These are phyloP conservation scores for Heteropelma amictum DNA, from an alignment of 2,888 invertebrate species.

Conservation along the genomic window DNA sequence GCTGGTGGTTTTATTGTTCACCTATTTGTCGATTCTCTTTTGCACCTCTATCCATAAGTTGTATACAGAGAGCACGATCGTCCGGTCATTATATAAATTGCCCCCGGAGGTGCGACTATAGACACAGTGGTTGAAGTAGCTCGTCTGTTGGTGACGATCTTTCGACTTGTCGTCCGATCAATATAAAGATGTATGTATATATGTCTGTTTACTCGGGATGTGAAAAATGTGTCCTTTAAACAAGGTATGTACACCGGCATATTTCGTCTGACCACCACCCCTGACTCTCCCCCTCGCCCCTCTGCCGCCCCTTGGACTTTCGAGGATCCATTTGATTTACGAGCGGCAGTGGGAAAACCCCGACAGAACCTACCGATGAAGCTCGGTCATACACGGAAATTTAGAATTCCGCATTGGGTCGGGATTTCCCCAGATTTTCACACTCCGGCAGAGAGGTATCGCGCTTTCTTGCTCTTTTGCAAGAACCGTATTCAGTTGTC, in stretches of 20 bases:
- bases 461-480: too few species aligned
- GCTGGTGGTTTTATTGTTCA: slow-evolving; percentile 66
- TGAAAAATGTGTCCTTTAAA: slow-evolving; percentile 26
- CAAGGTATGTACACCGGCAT: slow-evolving; percentile 14
- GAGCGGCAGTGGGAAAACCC: slow-evolving; percentile 47
- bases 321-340: slow-evolving; percentile 48
- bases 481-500: too few species aligned
- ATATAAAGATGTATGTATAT: background rate
- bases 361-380: background rate
- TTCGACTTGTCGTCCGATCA: slow-evolving; percentile 32
- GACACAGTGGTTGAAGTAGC: slow-evolving; percentile 6
- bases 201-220: background rate
- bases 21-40: slow-evolving; percentile 57
- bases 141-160: slow-evolving; percentile 2
- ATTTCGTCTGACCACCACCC: slow-evolving; percentile 23
- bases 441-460: background rate
- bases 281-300: background rate
- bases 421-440: slow-evolving; percentile 17
- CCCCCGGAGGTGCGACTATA: background rate
- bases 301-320: background rate
- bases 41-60: slow-evolving; percentile 30
- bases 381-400: background rate
- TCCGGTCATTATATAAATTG: slow-evolving; percentile 35
- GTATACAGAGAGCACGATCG: slow-evolving; percentile 34
- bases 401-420: background rate